These are phyloP conservation scores for Deilephila porcellus DNA, from an alignment of 2,888 invertebrate species.

Conservation along the genomic window DNA sequence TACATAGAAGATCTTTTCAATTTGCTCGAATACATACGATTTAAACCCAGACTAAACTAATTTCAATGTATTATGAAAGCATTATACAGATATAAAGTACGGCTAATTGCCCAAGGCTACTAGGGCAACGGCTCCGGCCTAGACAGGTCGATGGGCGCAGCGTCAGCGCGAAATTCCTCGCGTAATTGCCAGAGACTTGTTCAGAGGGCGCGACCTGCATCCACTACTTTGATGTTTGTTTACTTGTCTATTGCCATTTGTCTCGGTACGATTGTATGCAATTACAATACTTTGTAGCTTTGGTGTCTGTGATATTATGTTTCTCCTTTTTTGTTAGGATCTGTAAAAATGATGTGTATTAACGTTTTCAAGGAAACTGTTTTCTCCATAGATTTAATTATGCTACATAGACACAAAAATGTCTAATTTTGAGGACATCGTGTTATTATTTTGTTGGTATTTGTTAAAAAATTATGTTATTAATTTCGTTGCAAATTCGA, in stretches of 20 bases:
- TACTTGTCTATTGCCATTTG: background rate
- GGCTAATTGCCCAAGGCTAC: constrained; percentile 14
- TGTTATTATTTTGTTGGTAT: too few relatives aligned
- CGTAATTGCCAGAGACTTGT: background rate
- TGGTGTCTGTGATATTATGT: background rate
- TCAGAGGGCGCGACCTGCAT: constrained; percentile 8
- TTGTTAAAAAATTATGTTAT: too few relatives aligned
- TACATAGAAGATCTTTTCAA: too few relatives aligned
- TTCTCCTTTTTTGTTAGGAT: background rate
- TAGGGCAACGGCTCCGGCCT: constrained; percentile 13
- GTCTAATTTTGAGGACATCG: too few relatives aligned
- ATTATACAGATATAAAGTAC: background rate
- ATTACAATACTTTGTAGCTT: background rate
- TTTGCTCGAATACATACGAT: too few relatives aligned
- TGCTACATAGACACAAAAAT: too few relatives aligned
- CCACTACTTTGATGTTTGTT: background rate
- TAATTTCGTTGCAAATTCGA: too few relatives aligned
- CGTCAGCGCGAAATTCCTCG: constrained; percentile 17
- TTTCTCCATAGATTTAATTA: too few relatives aligned
- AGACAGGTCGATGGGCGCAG: constrained; percentile 6
- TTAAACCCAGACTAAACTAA: background rate
- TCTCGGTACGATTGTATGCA: background rate
- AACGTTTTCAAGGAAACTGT: too few relatives aligned
- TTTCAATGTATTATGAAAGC: background rate
- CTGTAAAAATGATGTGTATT: too few relatives aligned